These are phyloP conservation scores for Scartelaos histophorus DNA, from an alignment of 2,113 vertebrate species.

Conservation along the genomic window DNA sequence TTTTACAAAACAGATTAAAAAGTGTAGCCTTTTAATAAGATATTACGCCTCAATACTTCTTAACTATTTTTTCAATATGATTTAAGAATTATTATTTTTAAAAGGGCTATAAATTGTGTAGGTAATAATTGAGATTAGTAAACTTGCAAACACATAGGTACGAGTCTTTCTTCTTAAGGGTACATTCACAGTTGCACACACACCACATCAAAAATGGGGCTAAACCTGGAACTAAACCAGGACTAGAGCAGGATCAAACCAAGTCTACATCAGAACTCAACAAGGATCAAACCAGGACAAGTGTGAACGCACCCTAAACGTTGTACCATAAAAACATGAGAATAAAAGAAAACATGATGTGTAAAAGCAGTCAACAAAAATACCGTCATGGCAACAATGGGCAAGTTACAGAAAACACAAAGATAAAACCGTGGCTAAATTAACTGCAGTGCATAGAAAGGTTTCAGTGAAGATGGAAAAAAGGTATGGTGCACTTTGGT, in stretches of 20 bases:
- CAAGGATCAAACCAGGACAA: not conserved
- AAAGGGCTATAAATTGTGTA: too few species aligned
- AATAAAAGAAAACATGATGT: not conserved
- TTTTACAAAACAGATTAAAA: too few species aligned
- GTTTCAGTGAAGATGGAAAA: constrained; percentile 36
- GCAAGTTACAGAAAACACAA: constrained; percentile 35
- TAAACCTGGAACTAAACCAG: not conserved
- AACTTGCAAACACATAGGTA: not conserved
- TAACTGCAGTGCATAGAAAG: constrained; percentile 73
- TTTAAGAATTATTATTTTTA: too few species aligned
- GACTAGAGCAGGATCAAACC: too few species aligned
- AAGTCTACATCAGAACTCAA: not conserved
- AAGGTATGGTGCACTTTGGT: constrained; percentile 27
- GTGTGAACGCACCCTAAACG: not conserved
- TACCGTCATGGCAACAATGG: constrained; percentile 28
- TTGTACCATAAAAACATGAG: not conserved
- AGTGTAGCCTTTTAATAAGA: too few species aligned
- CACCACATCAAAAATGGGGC: not conserved
- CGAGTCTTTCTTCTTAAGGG: not conserved
- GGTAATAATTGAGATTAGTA: not conserved
- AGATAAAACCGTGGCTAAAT: constrained; percentile 31
- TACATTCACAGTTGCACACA: not conserved
- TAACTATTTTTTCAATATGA: too few species aligned
- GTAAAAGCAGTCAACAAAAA: not conserved
- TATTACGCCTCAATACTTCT: too few species aligned